These are phyloP conservation scores for Crossaster papposus DNA, from an alignment of 53 echinoderm and acorn worm species.

Conservation along the genomic window DNA sequence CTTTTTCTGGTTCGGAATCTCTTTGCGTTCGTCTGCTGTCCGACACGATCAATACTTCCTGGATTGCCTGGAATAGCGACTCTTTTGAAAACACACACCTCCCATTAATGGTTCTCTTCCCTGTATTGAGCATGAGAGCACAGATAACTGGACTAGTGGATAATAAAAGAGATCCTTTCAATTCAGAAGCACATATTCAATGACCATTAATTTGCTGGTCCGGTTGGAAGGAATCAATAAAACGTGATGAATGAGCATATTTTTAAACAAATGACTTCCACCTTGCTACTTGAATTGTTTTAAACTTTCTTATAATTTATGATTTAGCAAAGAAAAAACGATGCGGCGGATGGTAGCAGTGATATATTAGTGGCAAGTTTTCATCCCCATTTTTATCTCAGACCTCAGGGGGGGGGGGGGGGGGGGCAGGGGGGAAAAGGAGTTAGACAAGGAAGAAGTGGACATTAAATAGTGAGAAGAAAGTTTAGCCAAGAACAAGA, in stretches of 20 bases:
- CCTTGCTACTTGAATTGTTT: constrained; percentile 46
- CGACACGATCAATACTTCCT: background rate
- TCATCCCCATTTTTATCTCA: background rate
- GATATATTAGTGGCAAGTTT: background rate
- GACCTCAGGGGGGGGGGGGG: background rate
- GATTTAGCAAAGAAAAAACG: too few species aligned
- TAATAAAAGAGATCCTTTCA: constrained; percentile 8
- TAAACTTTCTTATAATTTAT: background rate
- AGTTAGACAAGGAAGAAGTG: background rate
- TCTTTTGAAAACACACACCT: background rate
- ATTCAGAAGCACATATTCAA: background rate
- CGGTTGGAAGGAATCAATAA: too few species aligned
- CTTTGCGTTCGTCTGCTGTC: background rate
- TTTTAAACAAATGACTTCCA: constrained; percentile 34
- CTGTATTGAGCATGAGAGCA: background rate
- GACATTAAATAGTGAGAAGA: too few species aligned
- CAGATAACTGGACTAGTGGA: constrained; percentile 23
- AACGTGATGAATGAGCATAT: constrained; percentile 41
- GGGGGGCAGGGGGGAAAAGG: background rate
- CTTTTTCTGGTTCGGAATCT: background rate
- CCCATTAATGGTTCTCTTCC: background rate
- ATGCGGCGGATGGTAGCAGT: too few species aligned
- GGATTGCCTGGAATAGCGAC: background rate
- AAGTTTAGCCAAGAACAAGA: too few species aligned
- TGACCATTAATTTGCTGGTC: background rate